Conservation (phyloP, 1,140 invertebrate genomes). For the Panulirus ornatus region DNA sequence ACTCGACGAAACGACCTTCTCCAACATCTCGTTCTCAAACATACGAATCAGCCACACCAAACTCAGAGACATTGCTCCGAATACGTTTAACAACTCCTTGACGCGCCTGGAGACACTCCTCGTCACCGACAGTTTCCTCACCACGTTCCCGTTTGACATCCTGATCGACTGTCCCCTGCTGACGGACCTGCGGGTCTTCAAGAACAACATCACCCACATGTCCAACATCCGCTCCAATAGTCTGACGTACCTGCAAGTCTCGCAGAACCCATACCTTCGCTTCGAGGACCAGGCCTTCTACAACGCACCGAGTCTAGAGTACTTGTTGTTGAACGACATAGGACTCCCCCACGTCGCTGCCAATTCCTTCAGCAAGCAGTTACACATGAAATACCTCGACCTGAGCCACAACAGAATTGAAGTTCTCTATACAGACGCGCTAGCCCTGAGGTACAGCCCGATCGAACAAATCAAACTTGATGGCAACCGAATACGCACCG, state of each 20-base stretch:
- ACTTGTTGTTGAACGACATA: constrained; percentile 41
- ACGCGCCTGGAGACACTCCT: not conserved
- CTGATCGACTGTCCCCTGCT: not conserved
- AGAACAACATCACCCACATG: constrained; percentile 35
- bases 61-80: not conserved
- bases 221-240: constrained; percentile 28
- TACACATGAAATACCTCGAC: constrained; percentile 9
- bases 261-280: constrained; percentile 14
- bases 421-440: not conserved
- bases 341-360: not conserved
- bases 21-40: constrained; percentile 25
- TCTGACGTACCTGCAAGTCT: constrained; percentile 39
- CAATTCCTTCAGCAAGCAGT: not conserved
- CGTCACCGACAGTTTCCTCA: constrained; percentile 23
- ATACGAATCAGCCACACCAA: constrained; percentile 45
- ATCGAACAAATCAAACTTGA: constrained; percentile 36
- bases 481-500: not conserved
- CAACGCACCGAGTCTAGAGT: constrained; percentile 15
- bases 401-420: constrained; percentile 9
- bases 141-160: constrained; percentile 45
- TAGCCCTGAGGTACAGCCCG: not conserved
- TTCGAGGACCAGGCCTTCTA: constrained; percentile 33
- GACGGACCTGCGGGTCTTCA: constrained; percentile 49
- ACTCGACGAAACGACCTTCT: constrained; percentile 8
- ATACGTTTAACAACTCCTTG: constrained; percentile 3